phyloP scores from a whole-genome alignment of 2,113 vertebrate species.

The Chionomys nivalis region DNA sequence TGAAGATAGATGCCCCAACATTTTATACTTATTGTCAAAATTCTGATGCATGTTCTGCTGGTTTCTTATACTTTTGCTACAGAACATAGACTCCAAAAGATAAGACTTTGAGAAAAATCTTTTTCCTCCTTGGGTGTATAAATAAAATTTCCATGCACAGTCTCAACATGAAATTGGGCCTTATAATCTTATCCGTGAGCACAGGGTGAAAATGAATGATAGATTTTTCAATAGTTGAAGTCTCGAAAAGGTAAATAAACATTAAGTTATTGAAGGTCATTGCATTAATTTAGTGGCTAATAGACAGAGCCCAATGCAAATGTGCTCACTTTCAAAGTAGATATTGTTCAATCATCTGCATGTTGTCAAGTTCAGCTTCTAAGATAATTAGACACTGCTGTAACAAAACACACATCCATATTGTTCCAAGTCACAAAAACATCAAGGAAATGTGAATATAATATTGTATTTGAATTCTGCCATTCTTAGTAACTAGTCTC shows the following conservation, averaged over 20 bases:
- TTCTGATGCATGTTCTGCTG: rapidly evolving
- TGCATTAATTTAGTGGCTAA: constrained; percentile 44
- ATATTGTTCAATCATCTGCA: neutral
- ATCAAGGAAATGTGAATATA: neutral
- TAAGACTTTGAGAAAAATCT: neutral
- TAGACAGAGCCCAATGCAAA: neutral
- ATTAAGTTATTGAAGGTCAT: neutral
- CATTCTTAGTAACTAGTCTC: neutral
- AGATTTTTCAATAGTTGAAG: constrained; percentile 48
- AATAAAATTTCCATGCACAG: neutral
- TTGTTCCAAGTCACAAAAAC: neutral
- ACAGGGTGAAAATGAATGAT: neutral
- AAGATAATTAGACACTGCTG: neutral
- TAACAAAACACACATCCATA: neutral
- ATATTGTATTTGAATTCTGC: neutral
- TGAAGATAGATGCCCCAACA: too few species aligned
- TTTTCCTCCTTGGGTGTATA: neutral
- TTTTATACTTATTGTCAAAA: neutral
- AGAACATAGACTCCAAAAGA: neutral
- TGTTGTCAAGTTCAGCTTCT: neutral
- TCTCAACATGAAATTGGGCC: neutral
- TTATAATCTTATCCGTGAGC: constrained; percentile 9
- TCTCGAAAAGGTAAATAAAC: neutral
- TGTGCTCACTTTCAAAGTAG: neutral
- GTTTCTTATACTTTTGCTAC: neutral